These are phyloP conservation scores for Mohoua ochrocephala DNA, from an alignment of 2,113 vertebrate genomes.

Conservation along the genomic window DNA sequence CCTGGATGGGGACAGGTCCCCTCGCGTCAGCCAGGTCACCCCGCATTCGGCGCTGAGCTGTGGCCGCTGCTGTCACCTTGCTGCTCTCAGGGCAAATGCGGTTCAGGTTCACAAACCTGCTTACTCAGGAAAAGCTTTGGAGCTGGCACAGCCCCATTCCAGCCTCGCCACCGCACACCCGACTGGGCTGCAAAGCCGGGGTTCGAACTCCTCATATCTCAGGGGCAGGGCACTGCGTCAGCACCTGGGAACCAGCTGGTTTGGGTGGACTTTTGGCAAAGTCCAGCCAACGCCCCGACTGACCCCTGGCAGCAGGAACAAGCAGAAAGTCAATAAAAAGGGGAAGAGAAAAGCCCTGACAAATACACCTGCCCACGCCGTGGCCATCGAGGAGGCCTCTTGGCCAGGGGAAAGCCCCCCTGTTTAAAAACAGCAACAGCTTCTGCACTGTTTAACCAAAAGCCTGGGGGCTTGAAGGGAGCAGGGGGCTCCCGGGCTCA, in stretches of 20 bases:
- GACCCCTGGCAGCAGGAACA: not conserved
- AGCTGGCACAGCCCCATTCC: not conserved
- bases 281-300: not conserved
- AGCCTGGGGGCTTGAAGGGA: fast-evolving
- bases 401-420: not conserved
- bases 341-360: not conserved
- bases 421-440: not conserved
- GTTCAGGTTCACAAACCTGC: not conserved
- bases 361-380: fast-evolving
- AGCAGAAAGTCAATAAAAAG: not conserved
- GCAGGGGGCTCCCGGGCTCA: fast-evolving
- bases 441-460: not conserved
- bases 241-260: not conserved
- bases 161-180: not conserved
- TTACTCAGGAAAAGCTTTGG: not conserved
- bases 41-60: not conserved
- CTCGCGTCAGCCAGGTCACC: not conserved
- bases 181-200: fast-evolving
- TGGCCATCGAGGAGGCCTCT: not conserved
- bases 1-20: not conserved
- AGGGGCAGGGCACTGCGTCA: not conserved
- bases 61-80: not conserved
- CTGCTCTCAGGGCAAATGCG: not conserved
- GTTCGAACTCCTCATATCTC: not conserved
- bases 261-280: not conserved